Evolutionary conservation across 1,140 invertebrate genomes (phyloP).

Genomic region (Scaptomyza hsui): DNA sequence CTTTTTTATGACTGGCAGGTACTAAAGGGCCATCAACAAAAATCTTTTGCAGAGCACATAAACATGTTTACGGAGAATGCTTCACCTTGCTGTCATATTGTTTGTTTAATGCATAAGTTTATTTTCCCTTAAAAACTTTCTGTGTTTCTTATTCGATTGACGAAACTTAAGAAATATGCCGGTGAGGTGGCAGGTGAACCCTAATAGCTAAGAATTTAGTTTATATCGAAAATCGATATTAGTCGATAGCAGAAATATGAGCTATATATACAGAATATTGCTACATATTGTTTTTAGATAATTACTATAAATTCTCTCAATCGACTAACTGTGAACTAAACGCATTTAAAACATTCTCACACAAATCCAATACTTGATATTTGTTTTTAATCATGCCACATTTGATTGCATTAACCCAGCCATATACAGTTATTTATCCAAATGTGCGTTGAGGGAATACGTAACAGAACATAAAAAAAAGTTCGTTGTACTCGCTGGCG

Average conservation of each 20-base stretch:
- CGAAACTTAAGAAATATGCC: not conserved
- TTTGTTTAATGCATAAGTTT: not conserved
- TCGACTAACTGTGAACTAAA: not conserved
- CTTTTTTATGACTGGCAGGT: constrained; percentile 1
- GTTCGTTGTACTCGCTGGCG: not conserved
- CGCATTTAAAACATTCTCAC: not conserved
- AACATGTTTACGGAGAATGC: not conserved
- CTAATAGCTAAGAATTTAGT: no score
- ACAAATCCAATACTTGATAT: constrained; percentile 28
- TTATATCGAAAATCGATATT: no score
- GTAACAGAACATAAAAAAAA: constrained; percentile 5
- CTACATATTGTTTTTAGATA: no score
- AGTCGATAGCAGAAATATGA: no score
- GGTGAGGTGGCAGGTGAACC: no score
- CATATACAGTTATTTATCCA: not conserved
- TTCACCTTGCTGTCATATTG: not conserved
- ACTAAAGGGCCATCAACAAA: constrained; percentile 1
- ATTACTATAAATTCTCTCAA: no score
- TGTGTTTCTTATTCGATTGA: not conserved
- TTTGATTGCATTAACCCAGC: constrained; percentile 55
- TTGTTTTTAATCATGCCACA: constrained; percentile 67
- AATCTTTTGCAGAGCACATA: not conserved
- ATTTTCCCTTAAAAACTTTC: not conserved
- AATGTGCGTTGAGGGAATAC: not conserved
- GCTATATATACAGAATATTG: no score